Base-by-base conservation (phyloP, 2,888 invertebrate genomes). In the Sinohyriopsis cumingii region DNA sequence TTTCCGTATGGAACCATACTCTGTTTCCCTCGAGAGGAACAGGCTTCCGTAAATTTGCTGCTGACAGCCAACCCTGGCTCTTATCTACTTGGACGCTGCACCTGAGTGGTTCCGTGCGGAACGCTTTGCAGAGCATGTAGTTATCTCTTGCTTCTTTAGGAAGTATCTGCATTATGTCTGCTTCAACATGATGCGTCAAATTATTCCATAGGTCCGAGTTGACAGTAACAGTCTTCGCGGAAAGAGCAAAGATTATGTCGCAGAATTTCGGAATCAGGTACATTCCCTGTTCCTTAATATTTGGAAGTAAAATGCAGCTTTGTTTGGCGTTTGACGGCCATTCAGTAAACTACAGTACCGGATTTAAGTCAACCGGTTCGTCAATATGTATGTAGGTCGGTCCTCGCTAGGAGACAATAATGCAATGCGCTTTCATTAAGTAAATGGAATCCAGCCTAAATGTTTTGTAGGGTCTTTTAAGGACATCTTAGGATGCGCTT, bases 41-140 rank as follows among this genome's bases (percentile, higher is more conserved):
- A 33, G 7, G 33, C 33, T 33, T 33, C 33, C 7, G 33, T 33
- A 33, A 33, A 33, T 7, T 33, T 33, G 33, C 33, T 9, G 9
- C 33, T 2, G 9, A 33, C 33, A 33, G 1, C 33, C 9, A 33
- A 9, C 33, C 33, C 9, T 33, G 1, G 33, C 33, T 33, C 9
- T 9, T 33, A 1, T 33, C 33, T 33, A 33, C 33, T 33, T 65
- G 33, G 25, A 73, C 66, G 55, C 68, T 59, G 56, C 73, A 73
- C 6, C 66, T 61, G 9, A 73, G n/a, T 24, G 73, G 73, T 56
- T 73, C 73, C 73, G 71, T 71, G 24, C 73, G 25, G 55, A 73
- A 68, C 7, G 59, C 19, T 62, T 73, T 73, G 45, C 73, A 73
- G 5, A 68, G 20, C 33, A 64, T 63, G 20, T 71, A 73, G 63